Conservation (phyloP, 2,113 vertebrate genomes). For the Phoxinus phoxinus region DNA sequence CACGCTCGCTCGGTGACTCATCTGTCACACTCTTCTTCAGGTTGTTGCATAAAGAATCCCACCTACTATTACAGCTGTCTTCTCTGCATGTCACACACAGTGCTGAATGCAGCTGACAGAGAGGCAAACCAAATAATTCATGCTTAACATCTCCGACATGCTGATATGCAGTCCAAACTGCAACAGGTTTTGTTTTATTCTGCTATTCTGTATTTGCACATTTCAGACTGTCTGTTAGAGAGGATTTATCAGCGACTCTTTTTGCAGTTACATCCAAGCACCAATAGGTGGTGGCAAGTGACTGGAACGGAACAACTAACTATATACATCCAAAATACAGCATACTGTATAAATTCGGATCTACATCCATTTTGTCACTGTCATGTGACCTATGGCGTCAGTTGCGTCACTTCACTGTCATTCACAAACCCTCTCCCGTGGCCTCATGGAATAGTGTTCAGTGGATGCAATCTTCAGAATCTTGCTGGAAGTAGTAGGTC, state of each 20-base stretch:
- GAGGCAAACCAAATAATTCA: neutral
- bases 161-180: neutral
- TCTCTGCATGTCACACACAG: neutral
- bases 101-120: slow-evolving; percentile 17
- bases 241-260: neutral
- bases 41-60: slow-evolving; percentile 16
- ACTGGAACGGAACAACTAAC: neutral
- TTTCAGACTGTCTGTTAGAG: no score
- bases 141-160: neutral
- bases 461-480: no score
- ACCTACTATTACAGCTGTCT: slow-evolving; percentile 15
- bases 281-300: neutral
- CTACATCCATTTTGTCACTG: no score
- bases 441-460: no score
- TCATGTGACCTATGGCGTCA: no score
- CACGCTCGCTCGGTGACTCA: neutral
- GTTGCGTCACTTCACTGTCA: no score
- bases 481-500: no score
- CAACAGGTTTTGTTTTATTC: neutral
- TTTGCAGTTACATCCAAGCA: neutral
- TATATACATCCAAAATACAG: no score
- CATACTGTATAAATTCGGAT: no score
- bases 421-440: no score
- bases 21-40: slow-evolving; percentile 6
- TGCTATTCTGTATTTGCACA: no score